Percentiles rank a stretch among this genome's conserved stretches.
phyloP scores from a whole-genome alignment of 2,113 vertebrate genomes.

The Tragelaphus scriptus region DNA sequence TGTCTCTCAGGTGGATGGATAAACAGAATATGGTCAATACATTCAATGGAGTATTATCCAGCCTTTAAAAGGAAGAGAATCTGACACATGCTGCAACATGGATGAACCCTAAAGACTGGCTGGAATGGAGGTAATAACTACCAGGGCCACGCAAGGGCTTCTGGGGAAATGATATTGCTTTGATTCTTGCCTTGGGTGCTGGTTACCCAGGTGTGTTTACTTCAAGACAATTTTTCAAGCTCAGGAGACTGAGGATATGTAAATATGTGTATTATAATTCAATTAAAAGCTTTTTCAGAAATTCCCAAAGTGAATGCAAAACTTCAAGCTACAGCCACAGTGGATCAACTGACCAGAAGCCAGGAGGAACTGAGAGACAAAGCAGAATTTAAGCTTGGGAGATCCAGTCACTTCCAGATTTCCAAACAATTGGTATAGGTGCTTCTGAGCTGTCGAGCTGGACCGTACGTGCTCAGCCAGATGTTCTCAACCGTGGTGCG shows the following conservation, averaged over 20 bases:
- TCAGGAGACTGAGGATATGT: background rate
- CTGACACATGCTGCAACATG: background rate
- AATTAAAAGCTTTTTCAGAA: background rate
- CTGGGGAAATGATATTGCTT: background rate
- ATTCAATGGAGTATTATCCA: background rate
- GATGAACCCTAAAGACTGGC: no score
- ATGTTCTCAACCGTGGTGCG: background rate
- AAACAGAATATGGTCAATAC: background rate
- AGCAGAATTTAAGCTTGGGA: background rate
- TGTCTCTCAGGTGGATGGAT: background rate
- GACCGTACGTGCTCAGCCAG: background rate
- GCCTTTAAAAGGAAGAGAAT: background rate
- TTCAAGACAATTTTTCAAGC: background rate
- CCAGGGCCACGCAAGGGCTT: background rate
- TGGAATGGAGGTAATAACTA: background rate
- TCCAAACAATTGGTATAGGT: background rate
- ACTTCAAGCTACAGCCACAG: background rate
- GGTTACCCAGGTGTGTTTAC: background rate
- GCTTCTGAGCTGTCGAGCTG: background rate
- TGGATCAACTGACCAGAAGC: background rate
- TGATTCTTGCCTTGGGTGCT: background rate
- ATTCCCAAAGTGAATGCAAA: background rate
- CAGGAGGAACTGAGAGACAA: background rate
- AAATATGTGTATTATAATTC: background rate
- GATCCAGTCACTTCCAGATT: background rate